A percentile compares a stretch with the other conserved stretches of the same genome.
These are phyloP conservation scores for Dendrophyllia cribrosa DNA, from an alignment of 64 coral and sea anemone genomes.

Conservation along the genomic window DNA sequence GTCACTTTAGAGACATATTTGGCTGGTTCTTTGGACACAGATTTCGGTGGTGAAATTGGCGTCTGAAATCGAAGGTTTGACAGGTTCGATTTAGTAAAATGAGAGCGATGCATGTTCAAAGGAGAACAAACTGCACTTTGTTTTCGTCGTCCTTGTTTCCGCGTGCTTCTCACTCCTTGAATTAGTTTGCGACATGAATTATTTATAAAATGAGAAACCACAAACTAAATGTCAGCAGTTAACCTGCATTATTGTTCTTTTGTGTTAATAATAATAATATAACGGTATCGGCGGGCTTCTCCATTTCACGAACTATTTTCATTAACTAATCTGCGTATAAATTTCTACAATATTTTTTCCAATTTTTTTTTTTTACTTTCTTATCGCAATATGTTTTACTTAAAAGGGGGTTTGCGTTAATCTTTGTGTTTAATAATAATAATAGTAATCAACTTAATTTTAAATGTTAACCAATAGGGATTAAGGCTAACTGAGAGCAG, in stretches of 20 bases:
- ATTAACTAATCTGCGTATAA: too few species aligned
- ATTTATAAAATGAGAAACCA: not conserved
- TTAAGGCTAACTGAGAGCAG: too few species aligned
- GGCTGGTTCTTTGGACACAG: not conserved
- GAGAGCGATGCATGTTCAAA: conserved; percentile 6
- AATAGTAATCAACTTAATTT: too few species aligned
- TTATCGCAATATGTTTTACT: too few species aligned
- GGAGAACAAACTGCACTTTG: not conserved
- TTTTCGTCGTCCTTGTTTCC: not conserved
- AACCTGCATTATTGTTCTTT: not conserved
- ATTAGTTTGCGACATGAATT: conserved; percentile 36
- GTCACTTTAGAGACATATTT: conserved; percentile 26
- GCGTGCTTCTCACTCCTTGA: conserved; percentile 7
- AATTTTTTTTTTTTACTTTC: too few species aligned
- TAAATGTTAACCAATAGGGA: too few species aligned
- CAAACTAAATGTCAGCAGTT: not conserved
- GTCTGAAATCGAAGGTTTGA: not conserved
- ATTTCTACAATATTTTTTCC: too few species aligned
- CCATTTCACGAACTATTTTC: too few species aligned
- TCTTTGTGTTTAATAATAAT: too few species aligned
- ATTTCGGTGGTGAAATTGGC: not conserved
- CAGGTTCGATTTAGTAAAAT: not conserved
- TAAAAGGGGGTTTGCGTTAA: too few species aligned
- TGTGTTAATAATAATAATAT: too few species aligned
- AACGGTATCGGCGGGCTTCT: too few species aligned